Base-by-base conservation (phyloP, 92 coral and sea anemone genomes). In the Paramuricea clavata region DNA sequence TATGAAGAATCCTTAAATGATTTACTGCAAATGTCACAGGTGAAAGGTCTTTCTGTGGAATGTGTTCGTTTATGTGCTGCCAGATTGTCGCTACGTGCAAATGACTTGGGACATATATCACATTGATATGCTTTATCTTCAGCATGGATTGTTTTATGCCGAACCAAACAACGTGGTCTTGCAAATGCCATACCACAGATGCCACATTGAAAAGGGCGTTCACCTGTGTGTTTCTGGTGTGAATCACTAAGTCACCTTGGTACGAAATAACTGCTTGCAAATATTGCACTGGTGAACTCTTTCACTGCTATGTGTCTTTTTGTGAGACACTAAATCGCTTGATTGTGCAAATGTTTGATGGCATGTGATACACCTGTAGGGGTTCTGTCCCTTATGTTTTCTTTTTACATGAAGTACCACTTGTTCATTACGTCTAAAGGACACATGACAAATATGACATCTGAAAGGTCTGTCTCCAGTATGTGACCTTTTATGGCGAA, bases 71-170 rank as follows among this genome's bases (percentile, higher is more conserved):
- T 35, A 30, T 67, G 74, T 30, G 22, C 41, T 30, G 41, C n/a
- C 3, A 67, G 44, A 5, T 67, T 19, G 15, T 30, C 36, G 0
- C 4, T 30, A 26, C 44, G 74, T 35, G 44, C 44, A 67, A 67
- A 67, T 67, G 74, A 30, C 74, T 67, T 67, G 36, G 35, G 41
- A 23, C 74, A 67, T 15, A 67, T n/a, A 67, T 67, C 74, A 67
- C 74, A 67, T n/a, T 67, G 74, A 25, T 67, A 30, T 67, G 44
- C 12, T 30, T 67, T 67, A 30, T 30, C 7, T 67, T 30, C 6
- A 30, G 44, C 23, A 67, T 67, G 74, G 25, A 67, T 30, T 30
- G 19, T 67, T 67, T 67, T 67, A 30, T 67, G 74, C 2, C 44
- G 41, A 67, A n/a, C 36, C 7, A 67, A 30, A 17, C 5, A 30